phyloP scores from a whole-genome alignment of 1,140 invertebrate genomes.

The Phocides pigmalion region DNA sequence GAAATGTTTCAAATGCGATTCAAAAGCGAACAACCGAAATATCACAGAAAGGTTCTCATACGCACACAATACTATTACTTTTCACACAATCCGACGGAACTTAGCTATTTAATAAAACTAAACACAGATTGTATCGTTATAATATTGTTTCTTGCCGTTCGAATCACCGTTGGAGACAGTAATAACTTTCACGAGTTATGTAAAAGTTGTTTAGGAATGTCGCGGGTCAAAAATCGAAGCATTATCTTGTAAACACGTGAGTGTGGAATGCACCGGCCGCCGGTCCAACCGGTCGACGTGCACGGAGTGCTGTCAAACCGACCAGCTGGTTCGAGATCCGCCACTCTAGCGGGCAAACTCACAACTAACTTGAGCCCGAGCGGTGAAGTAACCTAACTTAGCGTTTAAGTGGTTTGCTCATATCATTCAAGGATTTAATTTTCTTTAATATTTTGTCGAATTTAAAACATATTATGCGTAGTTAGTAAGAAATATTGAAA shows the following conservation, averaged over 20 bases:
- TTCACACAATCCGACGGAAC: slow-evolving; percentile 66
- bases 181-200: slow-evolving; percentile 58
- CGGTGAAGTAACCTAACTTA: slow-evolving; percentile 44
- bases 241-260: slow-evolving; percentile 66
- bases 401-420: slow-evolving; percentile 23
- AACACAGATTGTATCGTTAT: slow-evolving; percentile 48
- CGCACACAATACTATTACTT: slow-evolving; percentile 68
- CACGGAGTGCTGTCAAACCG: slow-evolving; percentile 74
- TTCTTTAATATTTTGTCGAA: neutral
- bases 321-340: slow-evolving; percentile 71
- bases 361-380: slow-evolving; percentile 58
- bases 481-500: too few relatives aligned
- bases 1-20: slow-evolving; percentile 58
- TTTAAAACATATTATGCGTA: too few relatives aligned
- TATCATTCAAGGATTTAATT: neutral
- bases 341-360: slow-evolving; percentile 73
- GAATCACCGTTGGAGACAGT: slow-evolving; percentile 27
- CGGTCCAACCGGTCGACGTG: slow-evolving; percentile 61
- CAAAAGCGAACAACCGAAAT: slow-evolving; percentile 69
- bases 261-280: slow-evolving; percentile 55
- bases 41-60: slow-evolving; percentile 62
- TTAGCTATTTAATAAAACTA: slow-evolving; percentile 52
- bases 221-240: slow-evolving; percentile 66
- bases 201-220: slow-evolving; percentile 63
- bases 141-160: slow-evolving; percentile 35